Percentiles rank a stretch among this genome's conserved stretches.
Conservation (phyloP, 2,888 invertebrate genomes). For the Nezara viridula region DNA sequence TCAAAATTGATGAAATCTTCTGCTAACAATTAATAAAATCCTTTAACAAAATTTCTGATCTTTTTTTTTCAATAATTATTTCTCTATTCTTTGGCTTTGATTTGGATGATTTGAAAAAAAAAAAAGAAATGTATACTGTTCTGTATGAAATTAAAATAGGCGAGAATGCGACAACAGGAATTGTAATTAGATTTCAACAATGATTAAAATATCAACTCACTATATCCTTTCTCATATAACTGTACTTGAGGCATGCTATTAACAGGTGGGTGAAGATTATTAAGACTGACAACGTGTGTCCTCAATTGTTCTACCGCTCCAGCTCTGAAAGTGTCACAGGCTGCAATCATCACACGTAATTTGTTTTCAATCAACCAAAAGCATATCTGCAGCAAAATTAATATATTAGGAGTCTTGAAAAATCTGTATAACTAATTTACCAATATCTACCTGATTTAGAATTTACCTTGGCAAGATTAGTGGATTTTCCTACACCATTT, state of each 20-base stretch:
- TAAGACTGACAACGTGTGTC: slow-evolving; percentile 93
- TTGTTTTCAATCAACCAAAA: slow-evolving; percentile 99
- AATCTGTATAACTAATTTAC: too few species aligned
- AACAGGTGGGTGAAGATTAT: slow-evolving; percentile 90
- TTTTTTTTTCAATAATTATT: too few species aligned
- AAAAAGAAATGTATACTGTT: too few species aligned
- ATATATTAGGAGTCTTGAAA: background rate
- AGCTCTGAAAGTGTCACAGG: slow-evolving; percentile 99
- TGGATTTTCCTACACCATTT: slow-evolving; percentile 99
- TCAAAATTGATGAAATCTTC: too few species aligned
- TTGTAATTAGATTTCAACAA: too few species aligned
- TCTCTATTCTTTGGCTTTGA: too few species aligned
- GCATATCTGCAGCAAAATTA: slow-evolving; percentile 78
- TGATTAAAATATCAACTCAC: slow-evolving; percentile 67
- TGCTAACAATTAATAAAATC: too few species aligned
- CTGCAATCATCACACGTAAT: slow-evolving; percentile 95
- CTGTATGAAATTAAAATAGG: too few species aligned
- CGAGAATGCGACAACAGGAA: too few species aligned
- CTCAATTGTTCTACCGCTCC: slow-evolving; percentile 98
- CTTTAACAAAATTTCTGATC: too few species aligned
- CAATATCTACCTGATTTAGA: background rate
- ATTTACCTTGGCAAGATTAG: slow-evolving; percentile 91
- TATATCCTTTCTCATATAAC: slow-evolving; percentile 97
- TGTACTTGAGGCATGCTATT: slow-evolving; percentile 86
- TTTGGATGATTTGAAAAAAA: too few species aligned